Evolutionary conservation across 2,113 vertebrate species (phyloP).

Genomic region (Carettochelys insculpta): DNA sequence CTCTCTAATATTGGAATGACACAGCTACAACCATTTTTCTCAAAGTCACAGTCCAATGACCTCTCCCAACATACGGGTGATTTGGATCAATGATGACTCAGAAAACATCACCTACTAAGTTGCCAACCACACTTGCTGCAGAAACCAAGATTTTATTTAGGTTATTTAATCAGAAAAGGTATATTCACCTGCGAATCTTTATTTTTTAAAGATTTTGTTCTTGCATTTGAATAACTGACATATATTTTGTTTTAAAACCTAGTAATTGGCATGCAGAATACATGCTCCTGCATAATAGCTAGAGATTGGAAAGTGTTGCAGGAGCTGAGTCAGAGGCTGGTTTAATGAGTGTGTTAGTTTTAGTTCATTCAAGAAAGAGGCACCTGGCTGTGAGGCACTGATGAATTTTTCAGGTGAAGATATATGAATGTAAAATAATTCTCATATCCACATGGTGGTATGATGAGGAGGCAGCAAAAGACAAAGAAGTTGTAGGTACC

Average conservation of each 20-base stretch:
- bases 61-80: neutral
- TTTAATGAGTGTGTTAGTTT: neutral
- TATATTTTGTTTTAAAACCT: conserved; percentile 3
- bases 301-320: neutral
- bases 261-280: neutral
- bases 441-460: neutral
- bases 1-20: neutral
- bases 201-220: neutral
- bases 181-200: neutral
- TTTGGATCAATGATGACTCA: neutral
- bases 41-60: neutral
- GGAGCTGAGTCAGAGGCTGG: neutral
- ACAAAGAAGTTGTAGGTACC: neutral
- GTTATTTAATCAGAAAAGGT: neutral
- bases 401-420: neutral
- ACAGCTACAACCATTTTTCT: neutral
- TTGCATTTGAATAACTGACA: neutral
- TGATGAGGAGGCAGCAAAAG: neutral
- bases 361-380: neutral
- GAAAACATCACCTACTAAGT: neutral
- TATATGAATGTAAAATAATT: neutral
- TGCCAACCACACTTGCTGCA: neutral
- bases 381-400: neutral
- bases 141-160: neutral
- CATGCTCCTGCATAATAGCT: neutral